Evolutionary conservation across 2,888 invertebrate genomes (phyloP).

Genomic region (Oxyteleia sp.): DNA sequence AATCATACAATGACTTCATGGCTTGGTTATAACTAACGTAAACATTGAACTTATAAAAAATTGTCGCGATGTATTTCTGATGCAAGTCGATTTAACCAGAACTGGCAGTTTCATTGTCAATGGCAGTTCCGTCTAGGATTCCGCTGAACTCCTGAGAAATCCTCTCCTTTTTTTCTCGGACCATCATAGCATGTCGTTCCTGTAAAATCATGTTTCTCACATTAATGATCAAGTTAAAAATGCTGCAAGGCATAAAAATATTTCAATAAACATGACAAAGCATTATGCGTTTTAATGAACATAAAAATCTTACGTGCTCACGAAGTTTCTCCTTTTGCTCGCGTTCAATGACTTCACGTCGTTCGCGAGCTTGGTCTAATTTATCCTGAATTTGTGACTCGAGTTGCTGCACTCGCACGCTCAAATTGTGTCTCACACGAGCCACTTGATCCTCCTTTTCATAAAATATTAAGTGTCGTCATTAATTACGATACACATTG

Average conservation of each 20-base stretch:
- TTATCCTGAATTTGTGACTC: constrained; percentile 92
- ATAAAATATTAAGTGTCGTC: constrained; percentile 68
- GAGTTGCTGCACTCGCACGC: constrained; percentile 91
- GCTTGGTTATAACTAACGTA: no score
- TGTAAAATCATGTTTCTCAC: constrained; percentile 87
- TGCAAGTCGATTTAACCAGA: constrained; percentile 89
- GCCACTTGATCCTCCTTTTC: constrained; percentile 92
- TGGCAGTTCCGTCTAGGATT: constrained; percentile 80
- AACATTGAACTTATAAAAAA: no score
- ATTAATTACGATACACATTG: constrained; percentile 26
- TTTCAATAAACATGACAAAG: constrained; percentile 77
- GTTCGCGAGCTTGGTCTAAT: constrained; percentile 91
- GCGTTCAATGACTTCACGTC: constrained; percentile 92
- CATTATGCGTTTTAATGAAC: not conserved
- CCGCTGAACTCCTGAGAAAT: constrained; percentile 88
- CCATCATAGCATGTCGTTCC: constrained; percentile 97
- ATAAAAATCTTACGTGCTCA: constrained; percentile 90
- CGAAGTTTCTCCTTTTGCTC: constrained; percentile 93
- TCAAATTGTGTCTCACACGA: constrained; percentile 91
- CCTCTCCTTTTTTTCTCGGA: constrained; percentile 95
- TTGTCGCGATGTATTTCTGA: constrained; percentile 4
- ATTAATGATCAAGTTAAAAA: no score
- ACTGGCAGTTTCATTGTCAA: constrained; percentile 89
- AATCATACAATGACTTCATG: no score
- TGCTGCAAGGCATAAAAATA: no score